These are phyloP conservation scores for Aphaenogaster floridana DNA, from an alignment of 1,140 invertebrate genomes.

Conservation along the genomic window DNA sequence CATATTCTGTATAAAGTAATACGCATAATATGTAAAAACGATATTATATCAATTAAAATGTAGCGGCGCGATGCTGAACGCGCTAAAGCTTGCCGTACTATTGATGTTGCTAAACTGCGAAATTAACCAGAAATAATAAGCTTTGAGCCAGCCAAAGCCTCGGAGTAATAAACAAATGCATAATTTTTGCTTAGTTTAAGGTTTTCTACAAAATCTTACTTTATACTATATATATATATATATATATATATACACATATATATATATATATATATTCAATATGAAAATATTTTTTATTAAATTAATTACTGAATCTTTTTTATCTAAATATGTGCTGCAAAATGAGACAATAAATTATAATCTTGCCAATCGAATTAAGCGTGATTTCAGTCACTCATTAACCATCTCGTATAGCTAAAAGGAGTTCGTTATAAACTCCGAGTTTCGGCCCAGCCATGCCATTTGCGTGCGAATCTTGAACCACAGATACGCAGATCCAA, in stretches of 20 bases:
- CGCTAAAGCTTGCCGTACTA: conserved; percentile 78
- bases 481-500: conserved; percentile 80
- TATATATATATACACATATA: neutral
- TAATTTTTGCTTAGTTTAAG: conserved; percentile 31
- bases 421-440: conserved; percentile 69
- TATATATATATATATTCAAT: neutral
- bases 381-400: conserved; percentile 58
- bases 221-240: neutral
- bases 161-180: conserved; percentile 72
- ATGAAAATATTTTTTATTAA: neutral
- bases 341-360: neutral
- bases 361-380: neutral
- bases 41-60: conserved; percentile 64
- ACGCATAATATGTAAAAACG: conserved; percentile 69
- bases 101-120: conserved; percentile 78
- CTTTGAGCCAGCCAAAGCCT: conserved; percentile 80
- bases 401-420: conserved; percentile 44
- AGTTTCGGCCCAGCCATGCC: conserved; percentile 78
- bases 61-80: conserved; percentile 76
- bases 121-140: conserved; percentile 81
- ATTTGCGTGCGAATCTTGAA: conserved; percentile 82
- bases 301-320: neutral
- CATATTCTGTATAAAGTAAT: conserved; percentile 61
- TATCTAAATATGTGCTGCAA: neutral
- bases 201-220: neutral